Evolutionary conservation across 1,140 invertebrate genomes (phyloP), one percentile per base, ranked within the genome.

Genomic region (Neotoxoptera formosana): DNA sequence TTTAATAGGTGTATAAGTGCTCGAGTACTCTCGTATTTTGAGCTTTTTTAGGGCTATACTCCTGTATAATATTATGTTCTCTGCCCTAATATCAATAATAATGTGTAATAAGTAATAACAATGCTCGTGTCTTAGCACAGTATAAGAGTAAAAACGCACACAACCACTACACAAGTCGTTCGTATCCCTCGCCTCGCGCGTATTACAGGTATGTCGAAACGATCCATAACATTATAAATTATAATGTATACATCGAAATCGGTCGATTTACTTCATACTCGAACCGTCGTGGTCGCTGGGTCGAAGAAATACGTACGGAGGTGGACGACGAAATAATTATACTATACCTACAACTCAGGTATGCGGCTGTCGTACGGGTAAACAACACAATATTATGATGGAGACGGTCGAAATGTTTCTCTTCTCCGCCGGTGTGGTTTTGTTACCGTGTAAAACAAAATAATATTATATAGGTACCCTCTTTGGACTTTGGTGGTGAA

Each of bases 211-310:
- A 34, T 56, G 20, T 56, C 34, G 48, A 45, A 67, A 67, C 30
- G 14, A 67, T n/a, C 60, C 60, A n/a, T n/a, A 86, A 86, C 23
- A 84, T 41, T 86, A 4, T 51, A 86, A 47, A 41, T 41, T 41
- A 41, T 41, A 41, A 41, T 41, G 4, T 30, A 47, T 47, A 17
- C 23, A 47, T 51, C 2, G 87, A 53, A 88, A 88, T 88, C 47
- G 20, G 51, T 56, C 88, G 88, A 89, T 89, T 89, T 89, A 56
- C 88, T 51, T 89, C 34, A 89, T 89, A 56, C 51, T 34, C 88
- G 34, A 36, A 34, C 86, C 86, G 47, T 21, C 17, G 11, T 9
- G 8, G 51, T 56, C 87, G 41, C 41, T 41, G 86, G 48, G 21
- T 21, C 21, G 51, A 53, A 53, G 51, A 53, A 53, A 53, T 23